A percentile compares a stretch with the other conserved stretches of the same genome.
phyloP scores from a whole-genome alignment of 1,140 invertebrate genomes.

The Ceratina australensis region DNA sequence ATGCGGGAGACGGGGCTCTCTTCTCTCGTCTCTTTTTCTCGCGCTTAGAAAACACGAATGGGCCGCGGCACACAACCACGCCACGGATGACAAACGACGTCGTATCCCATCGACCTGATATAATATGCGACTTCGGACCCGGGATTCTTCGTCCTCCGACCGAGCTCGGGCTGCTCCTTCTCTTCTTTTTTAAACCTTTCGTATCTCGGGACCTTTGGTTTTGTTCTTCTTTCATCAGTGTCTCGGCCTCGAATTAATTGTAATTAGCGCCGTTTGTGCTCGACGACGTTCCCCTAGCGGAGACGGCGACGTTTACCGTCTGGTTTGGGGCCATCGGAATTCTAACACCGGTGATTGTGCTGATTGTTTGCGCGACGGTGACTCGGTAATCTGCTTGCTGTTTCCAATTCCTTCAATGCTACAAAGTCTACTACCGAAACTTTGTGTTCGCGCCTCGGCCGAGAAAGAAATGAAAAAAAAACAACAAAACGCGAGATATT shows the following conservation, averaged over 20 bases:
- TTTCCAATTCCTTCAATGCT: not conserved
- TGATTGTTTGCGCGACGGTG: not conserved
- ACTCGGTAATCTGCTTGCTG: not conserved
- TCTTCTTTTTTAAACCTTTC: not conserved
- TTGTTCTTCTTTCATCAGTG: not conserved
- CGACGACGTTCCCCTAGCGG: not conserved
- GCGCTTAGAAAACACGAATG: constrained; percentile 63
- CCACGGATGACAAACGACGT: constrained; percentile 70
- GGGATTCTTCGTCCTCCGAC: constrained; percentile 44
- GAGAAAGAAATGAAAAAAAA: not conserved
- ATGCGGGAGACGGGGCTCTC: constrained; percentile 61
- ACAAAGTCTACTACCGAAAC: not conserved
- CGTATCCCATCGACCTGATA: constrained; percentile 62
- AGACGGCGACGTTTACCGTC: not conserved
- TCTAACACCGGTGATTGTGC: too few species aligned
- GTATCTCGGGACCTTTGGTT: not conserved
- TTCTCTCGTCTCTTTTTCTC: constrained; percentile 56
- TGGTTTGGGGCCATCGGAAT: not conserved
- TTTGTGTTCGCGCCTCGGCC: too few species aligned
- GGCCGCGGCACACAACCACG: constrained; percentile 53
- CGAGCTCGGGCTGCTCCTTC: not conserved
- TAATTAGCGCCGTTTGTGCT: constrained; percentile 39
- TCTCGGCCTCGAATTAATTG: constrained; percentile 40
- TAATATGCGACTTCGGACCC: constrained; percentile 63
- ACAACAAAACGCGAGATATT: constrained; percentile 1